These are phyloP conservation scores for Tipula helvola DNA, from an alignment of 2,888 invertebrate genomes.

Conservation along the genomic window DNA sequence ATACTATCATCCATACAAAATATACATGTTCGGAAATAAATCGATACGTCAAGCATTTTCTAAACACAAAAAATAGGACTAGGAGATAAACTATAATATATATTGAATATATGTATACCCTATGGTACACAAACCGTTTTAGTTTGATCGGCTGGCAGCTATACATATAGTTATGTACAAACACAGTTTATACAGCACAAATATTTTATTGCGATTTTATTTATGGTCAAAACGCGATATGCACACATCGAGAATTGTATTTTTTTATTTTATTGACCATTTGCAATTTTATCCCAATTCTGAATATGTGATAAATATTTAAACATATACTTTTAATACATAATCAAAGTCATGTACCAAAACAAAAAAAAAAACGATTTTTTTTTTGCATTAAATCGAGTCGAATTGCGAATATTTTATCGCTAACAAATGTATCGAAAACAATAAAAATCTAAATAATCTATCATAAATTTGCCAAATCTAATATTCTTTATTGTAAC, in stretches of 20 bases:
- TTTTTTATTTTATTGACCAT: background rate
- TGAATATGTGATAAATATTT: background rate
- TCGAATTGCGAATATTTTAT: background rate
- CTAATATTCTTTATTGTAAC: background rate
- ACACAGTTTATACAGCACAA: background rate
- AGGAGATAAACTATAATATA: background rate
- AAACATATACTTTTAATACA: background rate
- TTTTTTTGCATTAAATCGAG: background rate
- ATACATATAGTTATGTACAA: background rate
- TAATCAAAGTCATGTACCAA: background rate
- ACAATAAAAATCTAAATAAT: background rate
- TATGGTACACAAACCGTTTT: background rate
- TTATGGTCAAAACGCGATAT: background rate
- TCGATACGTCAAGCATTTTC: background rate
- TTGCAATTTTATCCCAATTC: background rate
- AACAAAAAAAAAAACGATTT: background rate
- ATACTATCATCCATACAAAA: background rate
- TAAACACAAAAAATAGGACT: background rate
- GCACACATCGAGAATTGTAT: background rate
- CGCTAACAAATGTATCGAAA: background rate
- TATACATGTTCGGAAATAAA: background rate
- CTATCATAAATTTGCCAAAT: background rate
- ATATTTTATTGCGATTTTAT: background rate
- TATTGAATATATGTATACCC: background rate
- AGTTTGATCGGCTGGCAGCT: background rate